Evolutionary conservation across 1,140 invertebrate species (phyloP), one percentile per base, ranked within the genome.

Genomic region (Drosophila ananassae): DNA sequence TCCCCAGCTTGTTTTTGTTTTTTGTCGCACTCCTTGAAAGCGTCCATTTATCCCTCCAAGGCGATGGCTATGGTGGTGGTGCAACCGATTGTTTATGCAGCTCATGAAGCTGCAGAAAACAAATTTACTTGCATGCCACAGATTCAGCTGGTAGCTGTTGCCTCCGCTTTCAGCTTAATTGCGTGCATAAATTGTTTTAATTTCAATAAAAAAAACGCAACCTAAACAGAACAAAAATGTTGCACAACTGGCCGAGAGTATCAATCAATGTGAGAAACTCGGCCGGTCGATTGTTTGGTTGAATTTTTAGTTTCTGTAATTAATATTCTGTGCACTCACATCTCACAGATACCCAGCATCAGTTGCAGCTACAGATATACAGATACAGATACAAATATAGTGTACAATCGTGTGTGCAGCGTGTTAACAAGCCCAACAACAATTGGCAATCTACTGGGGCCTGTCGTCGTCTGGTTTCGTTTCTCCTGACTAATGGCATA

Each of bases 131-230:
- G 82, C 83, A 87, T 87, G 83, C 82, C 82, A 79, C 69, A 85
- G 66, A 87, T 77, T 82, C 79, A 77, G 67, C 58, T 51, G 51
- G 52, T 64, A 56, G 59, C 56, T 52, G 59, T 53, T 52, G 60
- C 46, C 41, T 61, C 58, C 22, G 52, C 66, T 47, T 79, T 82
- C 66, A 79, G 59, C 79, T 87, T 87, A 87, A 87, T 87, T 87
- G 84, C 82, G 83, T 87, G 83, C 72, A 87, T 87, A 87, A 87
- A 87, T 87, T 85, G 82, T 68, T 75, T 67, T 83, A 82, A 85
- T 85, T 85, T 87, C 82, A 85, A 85, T 87, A 87, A 87, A 69
- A 67, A 47, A 57, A 25, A 10, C n/a, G 24, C 60, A 66, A 66
- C 61, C 66, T 34, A 66, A 44, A 28, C 50, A 46, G 63, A 62